Base-by-base conservation (phyloP, 1,140 invertebrate species). In the Pseudobourletiella spinata region DNA sequence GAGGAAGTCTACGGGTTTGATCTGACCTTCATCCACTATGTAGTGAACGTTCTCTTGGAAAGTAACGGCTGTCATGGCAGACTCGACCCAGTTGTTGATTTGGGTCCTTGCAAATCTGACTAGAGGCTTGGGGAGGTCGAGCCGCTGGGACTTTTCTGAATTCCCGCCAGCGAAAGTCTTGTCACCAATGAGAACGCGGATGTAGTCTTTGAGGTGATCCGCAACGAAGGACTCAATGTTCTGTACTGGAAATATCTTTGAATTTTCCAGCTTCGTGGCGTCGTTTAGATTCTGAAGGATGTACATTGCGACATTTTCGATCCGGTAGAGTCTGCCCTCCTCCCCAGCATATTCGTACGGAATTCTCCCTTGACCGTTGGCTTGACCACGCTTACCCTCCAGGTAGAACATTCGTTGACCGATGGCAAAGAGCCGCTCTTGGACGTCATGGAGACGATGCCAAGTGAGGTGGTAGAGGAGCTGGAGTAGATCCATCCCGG, bases 11-110 rank as follows among this genome's bases (percentile, higher is more conserved):
- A 61, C 56, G 1, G 57, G 57, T 8, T 43, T 46, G 28, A 64
- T 64, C 26, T 52, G 25, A 22, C n/a, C 42, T 4, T 35, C 28
- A 2, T 52, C 62, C 4, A 64, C 62, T 3, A 64, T 44, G 56
- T 64, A 64, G 22, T 64, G 56, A 18, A 64, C 57, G 43, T 64
- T 64, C 24, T 64, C 62, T 18, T 52, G 28, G 28, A 28, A 64
- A n/a, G 29, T 26, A 6, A 52, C 2, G 8, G 62, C 62, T 1
- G 50, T 52, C 22, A 64, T 30, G 18, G 14, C 16, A 54, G 18
- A 44, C 2, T 59, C 56, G 1, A 64, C 62, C 62, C 62, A 64
- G 1, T 58, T 59, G 18, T 25, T 22, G 4, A 64, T 59, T 46
- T 64, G 63, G 15, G 16, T 3, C 14, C 15, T 8, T 1, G 48